Evolutionary conservation across 2,113 vertebrate genomes (phyloP), one percentile per base, ranked within the genome.

Genomic region (Gobiocypris rarus): DNA sequence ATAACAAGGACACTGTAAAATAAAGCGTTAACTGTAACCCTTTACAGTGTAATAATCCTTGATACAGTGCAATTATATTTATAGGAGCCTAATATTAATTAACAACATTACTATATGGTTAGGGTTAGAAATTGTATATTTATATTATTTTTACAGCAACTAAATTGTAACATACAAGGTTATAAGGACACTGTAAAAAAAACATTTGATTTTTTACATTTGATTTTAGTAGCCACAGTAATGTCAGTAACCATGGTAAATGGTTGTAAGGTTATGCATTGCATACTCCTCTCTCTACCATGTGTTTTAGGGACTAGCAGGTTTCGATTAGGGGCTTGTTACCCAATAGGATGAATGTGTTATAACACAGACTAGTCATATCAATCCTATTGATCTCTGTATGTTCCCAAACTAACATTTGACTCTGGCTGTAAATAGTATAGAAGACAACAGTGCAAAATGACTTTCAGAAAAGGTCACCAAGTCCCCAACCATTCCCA

Each of bases 381-480:
- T 41, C 61, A 24, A 10, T 31, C 43, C 11, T 76, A 75, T 81
- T 81, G 75, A 83, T 85, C 59, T 58, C 50, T 31, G 71, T 63
- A 59, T 24, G 26, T 26, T 79, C 73, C 75, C 81, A 71, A 79
- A 43, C 58, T 43, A 73, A 59, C 11, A 45, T 50, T 41, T 43
- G 52, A 82, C 61, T 13, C 34, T 41, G 56, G 43, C 75, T 26
- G 74, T 71, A 69, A 79, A 52, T 52, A 63, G 61, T 14, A 28
- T 50, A 81, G 75, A 83, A 84, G 61, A 34, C 50, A 80, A 84
- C 81, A 58, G 75, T 75, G 82, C 54, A 65, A 82, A 88, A 83
- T 85, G 86, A 83, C 86, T 75, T 85, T 85, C 67, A 85, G 76
- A 19, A 81, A 86, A 88, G 84, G 87, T 85, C 76, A 83, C 31